phyloP scores from a whole-genome alignment of 2,888 invertebrate genomes.

The Linyphia triangularis region DNA sequence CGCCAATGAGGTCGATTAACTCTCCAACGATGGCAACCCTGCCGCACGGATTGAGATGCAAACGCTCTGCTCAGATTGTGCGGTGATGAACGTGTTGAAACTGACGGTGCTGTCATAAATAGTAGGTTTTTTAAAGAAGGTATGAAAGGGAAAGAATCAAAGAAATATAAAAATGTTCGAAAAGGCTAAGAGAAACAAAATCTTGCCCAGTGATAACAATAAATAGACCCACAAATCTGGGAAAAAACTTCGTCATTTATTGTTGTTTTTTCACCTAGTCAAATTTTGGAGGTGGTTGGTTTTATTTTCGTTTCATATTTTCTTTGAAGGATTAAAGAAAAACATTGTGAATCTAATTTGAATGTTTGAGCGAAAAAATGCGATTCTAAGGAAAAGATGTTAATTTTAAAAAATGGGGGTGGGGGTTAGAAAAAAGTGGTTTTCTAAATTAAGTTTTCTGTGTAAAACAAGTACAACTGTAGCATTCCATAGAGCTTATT shows the following conservation, averaged over 20 bases:
- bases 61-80: conserved; percentile 26
- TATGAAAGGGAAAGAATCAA: conserved; percentile 5
- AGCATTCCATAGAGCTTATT: no score
- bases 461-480: no score
- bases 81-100: conserved; percentile 33
- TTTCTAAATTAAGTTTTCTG: no score
- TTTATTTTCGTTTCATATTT: conserved; percentile 20
- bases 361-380: no score
- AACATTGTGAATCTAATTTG: no score
- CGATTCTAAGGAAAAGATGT: no score
- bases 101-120: conserved; percentile 47
- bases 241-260: conserved; percentile 12
- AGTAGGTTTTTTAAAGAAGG: conserved; percentile 1
- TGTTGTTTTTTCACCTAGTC: neutral
- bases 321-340: neutral
- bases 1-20: conserved; percentile 7
- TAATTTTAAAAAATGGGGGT: no score
- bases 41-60: conserved; percentile 30
- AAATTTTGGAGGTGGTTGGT: neutral
- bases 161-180: conserved; percentile 11
- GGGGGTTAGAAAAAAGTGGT: no score
- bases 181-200: conserved; percentile 21
- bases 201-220: conserved; percentile 24
- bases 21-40: neutral
- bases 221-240: conserved; percentile 33